These are phyloP conservation scores for Ferrisia virgata DNA, from an alignment of 2,888 invertebrate species.

Conservation along the genomic window DNA sequence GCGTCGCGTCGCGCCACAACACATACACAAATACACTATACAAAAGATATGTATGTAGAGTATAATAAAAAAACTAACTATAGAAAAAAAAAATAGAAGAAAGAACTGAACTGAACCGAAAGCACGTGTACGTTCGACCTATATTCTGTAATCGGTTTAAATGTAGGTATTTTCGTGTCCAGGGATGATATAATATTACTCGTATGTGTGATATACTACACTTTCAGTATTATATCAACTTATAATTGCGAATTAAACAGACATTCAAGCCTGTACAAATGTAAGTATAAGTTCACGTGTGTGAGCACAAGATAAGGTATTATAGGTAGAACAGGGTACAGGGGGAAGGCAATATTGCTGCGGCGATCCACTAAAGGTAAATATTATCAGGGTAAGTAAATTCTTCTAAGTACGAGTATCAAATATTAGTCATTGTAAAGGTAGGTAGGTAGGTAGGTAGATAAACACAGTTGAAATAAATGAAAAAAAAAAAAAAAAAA, in stretches of 20 bases:
- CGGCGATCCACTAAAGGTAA: neutral
- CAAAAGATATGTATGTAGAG: too few species aligned
- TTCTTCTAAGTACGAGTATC: neutral
- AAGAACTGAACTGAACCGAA: neutral
- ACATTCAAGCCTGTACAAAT: neutral
- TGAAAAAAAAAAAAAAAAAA: neutral
- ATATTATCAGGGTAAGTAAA: neutral
- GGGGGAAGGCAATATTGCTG: neutral
- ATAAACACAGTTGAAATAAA: neutral
- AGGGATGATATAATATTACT: neutral
- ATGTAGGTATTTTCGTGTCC: neutral
- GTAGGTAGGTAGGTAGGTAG: too few species aligned
- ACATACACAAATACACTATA: neutral
- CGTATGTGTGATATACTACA: neutral
- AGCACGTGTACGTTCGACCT: neutral
- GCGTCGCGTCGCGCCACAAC: neutral
- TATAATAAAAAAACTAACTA: too few species aligned
- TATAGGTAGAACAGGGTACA: too few species aligned
- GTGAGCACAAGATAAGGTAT: neutral
- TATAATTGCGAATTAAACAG: neutral
- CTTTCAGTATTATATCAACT: neutral
- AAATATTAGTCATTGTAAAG: neutral
- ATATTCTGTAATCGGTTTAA: neutral
- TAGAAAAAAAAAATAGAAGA: neutral
- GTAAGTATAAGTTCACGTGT: neutral